A percentile compares a stretch with the other conserved stretches of the same genome.
Conservation (phyloP, 2,113 vertebrate genomes). For the Heteronetta atricapilla region DNA sequence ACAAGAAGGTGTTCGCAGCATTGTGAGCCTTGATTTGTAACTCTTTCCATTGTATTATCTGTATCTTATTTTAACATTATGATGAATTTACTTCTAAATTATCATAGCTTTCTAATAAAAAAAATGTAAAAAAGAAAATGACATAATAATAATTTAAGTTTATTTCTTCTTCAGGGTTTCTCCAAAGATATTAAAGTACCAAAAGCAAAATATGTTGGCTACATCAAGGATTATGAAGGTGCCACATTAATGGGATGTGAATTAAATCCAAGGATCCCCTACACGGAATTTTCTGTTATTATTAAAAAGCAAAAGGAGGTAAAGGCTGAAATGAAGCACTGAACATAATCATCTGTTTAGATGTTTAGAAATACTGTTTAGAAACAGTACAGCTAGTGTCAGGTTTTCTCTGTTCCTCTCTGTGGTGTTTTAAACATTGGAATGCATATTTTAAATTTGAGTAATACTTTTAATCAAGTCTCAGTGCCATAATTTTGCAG, state of each 20-base stretch:
- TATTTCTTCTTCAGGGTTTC: slow-evolving; percentile 84
- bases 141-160: not conserved
- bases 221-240: slow-evolving; percentile 99
- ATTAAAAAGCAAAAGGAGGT: slow-evolving; percentile 99
- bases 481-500: not conserved
- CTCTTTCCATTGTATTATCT: not conserved
- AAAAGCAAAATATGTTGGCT: slow-evolving; percentile 95
- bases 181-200: slow-evolving; percentile 99
- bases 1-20: not conserved
- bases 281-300: slow-evolving; percentile 98
- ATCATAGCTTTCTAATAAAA: not conserved
- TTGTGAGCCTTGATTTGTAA: not conserved
- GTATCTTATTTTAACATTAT: not conserved
- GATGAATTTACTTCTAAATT: not conserved
- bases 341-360: not conserved
- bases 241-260: slow-evolving; percentile 99
- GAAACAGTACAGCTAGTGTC: not conserved
- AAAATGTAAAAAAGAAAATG: not conserved
- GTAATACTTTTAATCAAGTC: not conserved
- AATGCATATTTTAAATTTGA: not conserved
- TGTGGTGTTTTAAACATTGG: not conserved
- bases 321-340: not conserved
- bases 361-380: not conserved
- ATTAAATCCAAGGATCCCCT: slow-evolving; percentile 95
- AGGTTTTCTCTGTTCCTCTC: not conserved